A percentile compares a stretch with the other conserved stretches of the same genome.
Evolutionary conservation across 2,797 vertebrate genomes (phyloP).

Genomic region (Taeniopygia guttata): DNA sequence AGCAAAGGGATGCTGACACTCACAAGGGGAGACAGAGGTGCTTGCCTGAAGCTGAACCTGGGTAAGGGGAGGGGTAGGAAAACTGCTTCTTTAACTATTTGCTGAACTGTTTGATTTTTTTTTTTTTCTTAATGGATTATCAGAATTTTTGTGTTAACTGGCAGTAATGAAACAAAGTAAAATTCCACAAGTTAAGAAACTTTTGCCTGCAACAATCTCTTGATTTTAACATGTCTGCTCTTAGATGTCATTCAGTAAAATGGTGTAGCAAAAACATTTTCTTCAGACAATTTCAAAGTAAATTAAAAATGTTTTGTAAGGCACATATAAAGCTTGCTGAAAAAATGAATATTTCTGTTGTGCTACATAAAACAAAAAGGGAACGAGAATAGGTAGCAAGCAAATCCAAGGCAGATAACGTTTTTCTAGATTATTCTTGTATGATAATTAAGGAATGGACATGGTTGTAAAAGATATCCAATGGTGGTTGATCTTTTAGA

Average conservation of each 20-base stretch:
- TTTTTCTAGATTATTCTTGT: background rate
- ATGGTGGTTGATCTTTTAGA: background rate
- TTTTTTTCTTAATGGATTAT: background rate
- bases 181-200: background rate
- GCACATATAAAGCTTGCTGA: background rate
- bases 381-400: background rate
- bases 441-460: background rate
- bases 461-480: background rate
- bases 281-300: background rate
- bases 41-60: background rate
- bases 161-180: background rate
- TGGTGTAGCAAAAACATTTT: background rate
- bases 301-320: background rate
- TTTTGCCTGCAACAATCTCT: background rate
- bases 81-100: background rate
- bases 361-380: background rate
- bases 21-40: accelerated
- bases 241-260: background rate
- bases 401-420: background rate
- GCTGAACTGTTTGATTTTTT: background rate
- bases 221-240: background rate
- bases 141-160: background rate
- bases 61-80: background rate
- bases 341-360: background rate
- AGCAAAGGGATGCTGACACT: background rate